Evolutionary conservation across 2,113 vertebrate genomes (phyloP).

Genomic region (Prionailurus bengalensis): DNA sequence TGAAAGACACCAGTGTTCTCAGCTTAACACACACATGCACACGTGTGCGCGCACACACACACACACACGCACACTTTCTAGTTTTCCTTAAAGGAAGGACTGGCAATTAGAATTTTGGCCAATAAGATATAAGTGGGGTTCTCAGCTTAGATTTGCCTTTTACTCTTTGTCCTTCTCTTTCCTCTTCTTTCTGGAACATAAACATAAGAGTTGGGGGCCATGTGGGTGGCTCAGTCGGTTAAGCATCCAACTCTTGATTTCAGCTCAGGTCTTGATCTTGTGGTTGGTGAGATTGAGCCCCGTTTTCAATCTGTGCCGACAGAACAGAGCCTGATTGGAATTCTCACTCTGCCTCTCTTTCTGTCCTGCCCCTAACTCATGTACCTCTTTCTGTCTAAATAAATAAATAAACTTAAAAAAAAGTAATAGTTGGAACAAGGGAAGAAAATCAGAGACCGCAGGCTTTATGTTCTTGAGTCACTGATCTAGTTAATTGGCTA

Average conservation of each 20-base stretch:
- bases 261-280: no score
- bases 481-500: neutral
- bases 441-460: neutral
- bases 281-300: no score
- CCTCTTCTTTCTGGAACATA: neutral
- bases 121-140: neutral
- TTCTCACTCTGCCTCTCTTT: no score
- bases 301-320: no score
- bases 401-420: no score
- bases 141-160: neutral
- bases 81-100: neutral
- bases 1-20: neutral
- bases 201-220: neutral
- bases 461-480: neutral
- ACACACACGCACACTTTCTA: neutral
- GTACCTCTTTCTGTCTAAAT: no score
- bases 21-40: neutral
- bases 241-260: no score
- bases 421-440: neutral
- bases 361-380: no score
- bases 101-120: neutral
- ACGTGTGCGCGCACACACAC: neutral
- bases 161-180: neutral
- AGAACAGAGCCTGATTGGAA: no score
- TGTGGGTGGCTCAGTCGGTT: no score